Base-by-base conservation (phyloP, 2,888 invertebrate species). In the Chesias legatella region DNA sequence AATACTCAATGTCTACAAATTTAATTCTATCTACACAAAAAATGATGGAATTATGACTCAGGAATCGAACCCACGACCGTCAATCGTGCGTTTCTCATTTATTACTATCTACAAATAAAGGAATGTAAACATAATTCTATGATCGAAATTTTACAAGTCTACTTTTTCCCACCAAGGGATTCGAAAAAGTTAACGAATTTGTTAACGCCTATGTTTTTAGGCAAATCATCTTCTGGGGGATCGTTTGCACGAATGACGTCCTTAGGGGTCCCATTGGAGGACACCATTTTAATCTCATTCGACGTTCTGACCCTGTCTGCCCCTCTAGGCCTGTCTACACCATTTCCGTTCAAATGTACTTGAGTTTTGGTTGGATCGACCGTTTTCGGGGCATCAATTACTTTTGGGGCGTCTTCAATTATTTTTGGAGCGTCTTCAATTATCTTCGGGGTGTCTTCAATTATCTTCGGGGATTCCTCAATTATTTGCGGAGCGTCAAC, bases 181-280 rank as follows among this genome's bases (percentile, higher is more conserved):
- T 88, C 88, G 35, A 88, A 88, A 67, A 88, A 88, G 51, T 85
- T 88, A 0, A 88, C 88, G 43, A 88, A 88, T 45, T 85, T 88
- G 44, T 86, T 88, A 0, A 88, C 88, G 0, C 88, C 88, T 53
- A 88, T 88, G 24, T 88, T 88, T 33, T 88, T 88, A 1, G 88
- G 88, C 6, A 88, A 48, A 53, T 88, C 88, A 10, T 88, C 86
- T 56, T 88, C 88, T 0, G 86, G 88, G 0, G 88, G 88, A 25
- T 88, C 88, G 23, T 85, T 88, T 0, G 88, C 88, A 21, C 88
- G 68, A 1, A 88, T 85, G 0, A 88, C 85, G 8, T 88, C 88
- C 47, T 75, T 81, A 0, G 86, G 79, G 0, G 60, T 66, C 0
- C 79, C 76, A 34, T 82, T 84, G 0, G 67, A 55, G 7, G 66